A percentile compares a stretch with the other conserved stretches of the same genome.
Conservation (phyloP, 2,113 vertebrate genomes). For the Campylorhamphus procurvoides region DNA sequence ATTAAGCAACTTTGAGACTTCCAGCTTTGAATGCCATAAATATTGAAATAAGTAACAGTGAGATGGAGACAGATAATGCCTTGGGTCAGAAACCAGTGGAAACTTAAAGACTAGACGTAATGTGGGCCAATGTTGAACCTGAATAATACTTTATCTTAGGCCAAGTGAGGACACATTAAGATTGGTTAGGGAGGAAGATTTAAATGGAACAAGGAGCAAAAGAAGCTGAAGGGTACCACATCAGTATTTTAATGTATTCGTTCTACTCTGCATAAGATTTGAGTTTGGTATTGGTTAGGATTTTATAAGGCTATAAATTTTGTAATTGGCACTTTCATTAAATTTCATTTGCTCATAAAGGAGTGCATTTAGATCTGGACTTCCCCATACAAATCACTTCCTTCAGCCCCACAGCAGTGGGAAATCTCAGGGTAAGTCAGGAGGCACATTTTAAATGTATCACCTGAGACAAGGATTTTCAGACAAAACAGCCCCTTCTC, state of each 20-base stretch:
- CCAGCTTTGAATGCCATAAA: conserved; percentile 60
- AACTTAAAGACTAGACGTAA: conserved; percentile 51
- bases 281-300: neutral
- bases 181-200: neutral
- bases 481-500: neutral
- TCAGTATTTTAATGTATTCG: neutral
- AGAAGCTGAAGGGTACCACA: neutral
- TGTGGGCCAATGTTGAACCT: conserved; percentile 46
- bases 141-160: conserved; percentile 63
- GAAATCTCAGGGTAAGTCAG: accelerated
- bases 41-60: conserved; percentile 65
- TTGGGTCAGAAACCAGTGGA: conserved; percentile 65
- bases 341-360: conserved; percentile 1
- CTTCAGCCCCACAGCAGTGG: neutral
- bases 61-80: conserved; percentile 68
- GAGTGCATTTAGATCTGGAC: neutral
- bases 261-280: neutral
- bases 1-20: conserved; percentile 47
- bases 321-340: conserved; percentile 6
- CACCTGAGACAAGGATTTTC: neutral
- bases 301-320: conserved; percentile 16
- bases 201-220: neutral
- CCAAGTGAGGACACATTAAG: conserved; percentile 45
- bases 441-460: neutral
- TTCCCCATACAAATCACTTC: neutral